phyloP scores from a whole-genome alignment of 2,888 invertebrate genomes.

The Dinocampus coccinellae region DNA sequence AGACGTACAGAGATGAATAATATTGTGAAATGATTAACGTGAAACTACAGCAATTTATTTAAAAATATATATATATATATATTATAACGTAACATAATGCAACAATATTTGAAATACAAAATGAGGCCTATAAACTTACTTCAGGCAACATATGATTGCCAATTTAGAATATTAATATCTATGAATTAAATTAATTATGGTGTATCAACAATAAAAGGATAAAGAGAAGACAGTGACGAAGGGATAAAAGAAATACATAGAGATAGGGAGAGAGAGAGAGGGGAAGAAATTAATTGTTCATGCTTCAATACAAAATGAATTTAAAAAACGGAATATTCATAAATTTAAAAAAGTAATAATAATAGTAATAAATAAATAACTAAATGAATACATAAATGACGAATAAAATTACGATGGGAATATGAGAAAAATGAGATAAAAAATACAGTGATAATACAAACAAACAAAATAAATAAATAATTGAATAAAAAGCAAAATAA shows the following conservation, averaged over 20 bases:
- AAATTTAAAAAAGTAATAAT: background rate
- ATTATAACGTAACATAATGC: background rate
- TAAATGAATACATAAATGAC: background rate
- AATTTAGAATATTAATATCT: constrained; percentile 55
- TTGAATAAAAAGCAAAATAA: background rate
- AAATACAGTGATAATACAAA: constrained; percentile 52
- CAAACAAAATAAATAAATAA: constrained; percentile 56
- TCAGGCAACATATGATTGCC: constrained; percentile 60
- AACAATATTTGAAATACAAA: constrained; percentile 33
- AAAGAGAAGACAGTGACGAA: constrained; percentile 35
- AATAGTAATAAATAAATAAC: background rate
- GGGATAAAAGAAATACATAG: background rate
- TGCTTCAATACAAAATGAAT: too few species aligned
- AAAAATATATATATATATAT: background rate
- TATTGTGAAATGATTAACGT: background rate
- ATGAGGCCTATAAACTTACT: constrained; percentile 68
- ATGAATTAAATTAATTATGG: constrained; percentile 44
- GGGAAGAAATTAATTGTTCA: too few species aligned
- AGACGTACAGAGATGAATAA: background rate
- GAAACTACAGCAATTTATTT: background rate
- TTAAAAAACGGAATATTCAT: constrained; percentile 17
- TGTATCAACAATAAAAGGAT: too few species aligned
- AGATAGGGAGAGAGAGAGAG: constrained; percentile 2
- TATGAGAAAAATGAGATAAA: constrained; percentile 47
- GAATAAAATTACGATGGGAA: too few species aligned